These are phyloP conservation scores for Erpornis zantholeuca DNA, from an alignment of 2,113 vertebrate species.

Conservation along the genomic window DNA sequence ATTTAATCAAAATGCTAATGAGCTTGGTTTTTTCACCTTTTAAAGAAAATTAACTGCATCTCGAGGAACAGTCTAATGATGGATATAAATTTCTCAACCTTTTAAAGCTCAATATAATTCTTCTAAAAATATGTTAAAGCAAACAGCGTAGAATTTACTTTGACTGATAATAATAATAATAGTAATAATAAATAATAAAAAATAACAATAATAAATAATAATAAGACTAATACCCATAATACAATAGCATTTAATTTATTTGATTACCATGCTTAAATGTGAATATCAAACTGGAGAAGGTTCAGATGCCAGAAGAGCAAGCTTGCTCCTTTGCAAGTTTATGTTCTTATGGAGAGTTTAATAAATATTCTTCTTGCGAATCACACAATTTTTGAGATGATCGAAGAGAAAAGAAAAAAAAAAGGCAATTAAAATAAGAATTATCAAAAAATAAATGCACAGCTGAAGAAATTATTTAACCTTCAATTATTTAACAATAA, in stretches of 20 bases:
- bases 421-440: not conserved
- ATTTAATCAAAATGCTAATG: constrained; percentile 55
- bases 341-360: not conserved
- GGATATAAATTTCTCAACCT: not conserved
- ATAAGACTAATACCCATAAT: accelerated
- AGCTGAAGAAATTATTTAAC: not conserved
- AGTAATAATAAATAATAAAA: not conserved
- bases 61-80: not conserved
- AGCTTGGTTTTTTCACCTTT: not conserved
- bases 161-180: not conserved
- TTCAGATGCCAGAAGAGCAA: not conserved
- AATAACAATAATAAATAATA: not conserved
- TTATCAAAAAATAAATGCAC: not conserved
- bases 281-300: not conserved
- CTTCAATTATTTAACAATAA: not conserved
- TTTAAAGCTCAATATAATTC: not conserved
- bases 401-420: not conserved
- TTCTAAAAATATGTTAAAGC: not conserved
- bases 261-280: not conserved
- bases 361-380: not conserved
- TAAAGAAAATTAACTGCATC: not conserved
- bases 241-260: not conserved
- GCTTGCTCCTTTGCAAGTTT: not conserved
- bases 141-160: not conserved
- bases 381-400: not conserved